Evolutionary conservation across 1,140 invertebrate species (phyloP), one percentile per base, ranked within the genome.

Genomic region (Himalopsyche phryganea): DNA sequence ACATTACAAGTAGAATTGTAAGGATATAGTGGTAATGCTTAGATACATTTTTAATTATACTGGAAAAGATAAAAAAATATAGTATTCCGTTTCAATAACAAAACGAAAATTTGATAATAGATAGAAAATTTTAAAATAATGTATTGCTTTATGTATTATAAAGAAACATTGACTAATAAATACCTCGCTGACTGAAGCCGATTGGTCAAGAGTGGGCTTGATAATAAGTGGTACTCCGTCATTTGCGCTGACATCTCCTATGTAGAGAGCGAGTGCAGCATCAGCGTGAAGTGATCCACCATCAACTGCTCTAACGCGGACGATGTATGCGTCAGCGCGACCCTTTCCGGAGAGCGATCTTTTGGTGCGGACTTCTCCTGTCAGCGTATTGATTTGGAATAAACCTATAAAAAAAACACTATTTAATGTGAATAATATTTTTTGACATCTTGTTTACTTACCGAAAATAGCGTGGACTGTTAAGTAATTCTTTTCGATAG

Each of bases 221-320:
- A 90, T 81, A 61, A 92, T 91, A 6, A 81, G 75, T 0, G 90
- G 90, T 6, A 91, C 85, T 0, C 90, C 90, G 69, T 92, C 90
- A 67, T 92, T 92, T 51, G 85, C 84, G 36, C 89, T 88, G 0
- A 92, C 86, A 66, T 93, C 89, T 0, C 89, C 88, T 18, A 93
- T 86, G 60, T 85, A 88, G 1, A 92, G 66, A 1, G 79, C 76
- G 0, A 92, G 67, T 15, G 80, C 78, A 0, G 85, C 80, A 42
- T 89, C 86, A 0, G 82, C 79, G 47, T 75, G 81, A 1, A 89
- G 73, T 11, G 79, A 80, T 0, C 89, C 90, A 48, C 81, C 80
- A 71, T 93, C 90, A 58, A 85, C 80, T 0, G 87, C 89, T 13
- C 84, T 72, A 1, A 90, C 78, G 13, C 83, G 73, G 54, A 92